Conservation (phyloP, 2,888 invertebrate genomes). For the Callyntrura guangdongensis region DNA sequence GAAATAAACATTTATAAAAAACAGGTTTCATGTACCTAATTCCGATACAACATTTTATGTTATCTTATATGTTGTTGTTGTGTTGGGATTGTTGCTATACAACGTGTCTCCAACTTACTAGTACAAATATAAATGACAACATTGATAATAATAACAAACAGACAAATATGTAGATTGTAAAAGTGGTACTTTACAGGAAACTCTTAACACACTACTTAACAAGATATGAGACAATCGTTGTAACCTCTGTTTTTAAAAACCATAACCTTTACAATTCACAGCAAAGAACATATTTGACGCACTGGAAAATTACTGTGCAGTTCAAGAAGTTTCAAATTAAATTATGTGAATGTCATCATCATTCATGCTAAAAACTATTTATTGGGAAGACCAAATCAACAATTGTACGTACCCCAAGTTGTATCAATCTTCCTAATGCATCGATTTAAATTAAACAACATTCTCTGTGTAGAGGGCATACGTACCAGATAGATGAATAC, state of each 20-base stretch:
- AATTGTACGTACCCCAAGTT: conserved; percentile 19
- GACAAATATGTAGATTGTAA: conserved; percentile 5
- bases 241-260: conserved; percentile 13
- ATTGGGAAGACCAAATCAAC: conserved; percentile 37
- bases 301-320: not conserved
- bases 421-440: not conserved
- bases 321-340: not conserved
- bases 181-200: not conserved
- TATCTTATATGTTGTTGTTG: no score
- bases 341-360: conserved; percentile 10
- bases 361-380: not conserved
- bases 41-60: conserved; percentile 4
- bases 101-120: not conserved
- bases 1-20: conserved; percentile 25
- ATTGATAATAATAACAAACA: conserved; percentile 8
- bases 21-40: conserved; percentile 2
- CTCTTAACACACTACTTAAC: conserved; percentile 28
- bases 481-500: conserved; percentile 15
- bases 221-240: conserved; percentile 33
- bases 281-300: conserved; percentile 13
- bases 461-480: conserved; percentile 1
- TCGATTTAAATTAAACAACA: conserved; percentile 1
- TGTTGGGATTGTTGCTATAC: not conserved
- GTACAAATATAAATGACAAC: no score
- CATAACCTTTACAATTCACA: conserved; percentile 12